Conservation (phyloP, 53 echinoderm and acorn worm species). For the Actinopyga echinites region DNA sequence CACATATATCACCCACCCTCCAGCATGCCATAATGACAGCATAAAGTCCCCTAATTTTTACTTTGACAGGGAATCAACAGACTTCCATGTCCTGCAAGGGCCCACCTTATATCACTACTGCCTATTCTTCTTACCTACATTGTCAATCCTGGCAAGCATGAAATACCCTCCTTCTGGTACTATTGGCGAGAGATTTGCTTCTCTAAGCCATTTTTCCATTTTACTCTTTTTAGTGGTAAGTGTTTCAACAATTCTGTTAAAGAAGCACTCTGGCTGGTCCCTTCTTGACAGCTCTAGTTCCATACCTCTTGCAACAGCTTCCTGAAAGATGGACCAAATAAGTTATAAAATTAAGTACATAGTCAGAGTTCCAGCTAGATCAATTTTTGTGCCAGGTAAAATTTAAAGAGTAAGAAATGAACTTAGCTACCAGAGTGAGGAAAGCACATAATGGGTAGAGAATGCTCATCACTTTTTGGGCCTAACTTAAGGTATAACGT, state of each 20-base stretch:
- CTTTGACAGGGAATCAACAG: not conserved
- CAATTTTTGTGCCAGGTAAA: too few relatives aligned
- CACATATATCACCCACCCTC: too few relatives aligned
- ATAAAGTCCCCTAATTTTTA: too few relatives aligned
- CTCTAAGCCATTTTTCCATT: slow-evolving; percentile 66
- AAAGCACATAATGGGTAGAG: too few relatives aligned
- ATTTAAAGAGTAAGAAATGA: too few relatives aligned
- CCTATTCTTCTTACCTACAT: slow-evolving; percentile 29
- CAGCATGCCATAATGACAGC: too few relatives aligned
- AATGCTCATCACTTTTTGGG: too few relatives aligned
- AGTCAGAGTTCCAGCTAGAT: too few relatives aligned
- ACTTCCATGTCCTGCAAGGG: not conserved
- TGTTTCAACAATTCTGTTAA: slow-evolving; percentile 60
- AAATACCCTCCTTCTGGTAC: slow-evolving; percentile 96
- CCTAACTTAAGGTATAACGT: too few relatives aligned
- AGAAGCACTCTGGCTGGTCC: slow-evolving; percentile 84
- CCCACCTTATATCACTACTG: not conserved
- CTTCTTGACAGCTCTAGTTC: slow-evolving; percentile 78
- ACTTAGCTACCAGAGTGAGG: too few relatives aligned
- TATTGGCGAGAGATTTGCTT: slow-evolving; percentile 76
- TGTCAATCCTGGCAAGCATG: slow-evolving; percentile 72
- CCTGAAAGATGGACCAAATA: slow-evolving; percentile 46
- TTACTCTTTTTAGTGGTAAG: slow-evolving; percentile 76
- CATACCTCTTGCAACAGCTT: slow-evolving; percentile 83
- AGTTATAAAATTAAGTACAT: too few relatives aligned